Evolutionary conservation across 2,888 invertebrate species (phyloP).

Genomic region (Leptopilina drosophilae): DNA sequence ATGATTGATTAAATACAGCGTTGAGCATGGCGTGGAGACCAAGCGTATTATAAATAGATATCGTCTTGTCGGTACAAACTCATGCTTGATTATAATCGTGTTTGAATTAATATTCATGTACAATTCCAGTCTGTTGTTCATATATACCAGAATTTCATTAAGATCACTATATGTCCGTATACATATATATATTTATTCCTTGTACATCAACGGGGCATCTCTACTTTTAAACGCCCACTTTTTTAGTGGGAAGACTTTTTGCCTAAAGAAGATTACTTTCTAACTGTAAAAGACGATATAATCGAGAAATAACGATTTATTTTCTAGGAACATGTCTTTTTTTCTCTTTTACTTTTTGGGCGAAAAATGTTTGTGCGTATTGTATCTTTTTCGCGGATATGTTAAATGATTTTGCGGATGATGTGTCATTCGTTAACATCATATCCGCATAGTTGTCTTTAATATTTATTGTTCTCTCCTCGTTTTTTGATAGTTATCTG

Average conservation of each 20-base stretch:
- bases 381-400: neutral
- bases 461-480: too few species aligned
- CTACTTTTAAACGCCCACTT: constrained; percentile 40
- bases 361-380: too few species aligned
- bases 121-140: constrained; percentile 38
- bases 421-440: neutral
- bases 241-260: constrained; percentile 27
- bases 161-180: constrained; percentile 1
- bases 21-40: constrained; percentile 28
- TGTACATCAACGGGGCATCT: constrained; percentile 32
- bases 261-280: constrained; percentile 36
- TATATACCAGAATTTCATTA: constrained; percentile 36
- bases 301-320: constrained; percentile 29
- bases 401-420: constrained; percentile 11
- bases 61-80: constrained; percentile 39
- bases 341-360: neutral
- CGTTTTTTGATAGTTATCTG: too few species aligned
- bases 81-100: constrained; percentile 40
- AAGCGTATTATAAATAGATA: constrained; percentile 41
- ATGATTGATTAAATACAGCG: constrained; percentile 40
- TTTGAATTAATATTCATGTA: constrained; percentile 42
- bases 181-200: neutral
- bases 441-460: too few species aligned
- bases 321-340: constrained; percentile 17
- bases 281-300: constrained; percentile 38